phyloP scores from a whole-genome alignment of 2,888 invertebrate genomes.

The Luffia ferchaultella region DNA sequence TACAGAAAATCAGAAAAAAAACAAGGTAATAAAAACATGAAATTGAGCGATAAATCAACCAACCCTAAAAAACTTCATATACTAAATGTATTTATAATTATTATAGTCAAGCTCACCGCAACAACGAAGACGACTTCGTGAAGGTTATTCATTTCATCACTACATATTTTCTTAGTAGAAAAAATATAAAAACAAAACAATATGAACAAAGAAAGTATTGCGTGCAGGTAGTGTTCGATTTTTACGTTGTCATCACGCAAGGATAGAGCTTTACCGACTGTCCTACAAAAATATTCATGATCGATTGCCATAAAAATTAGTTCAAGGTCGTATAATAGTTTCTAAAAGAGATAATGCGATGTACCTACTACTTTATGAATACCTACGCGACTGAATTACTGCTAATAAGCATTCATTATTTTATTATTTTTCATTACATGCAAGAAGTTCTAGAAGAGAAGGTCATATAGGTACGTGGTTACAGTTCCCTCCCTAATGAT shows the following conservation, averaged over 20 bases:
- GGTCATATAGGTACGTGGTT: background rate
- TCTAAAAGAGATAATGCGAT: no score
- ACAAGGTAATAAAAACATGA: no score
- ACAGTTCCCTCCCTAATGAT: no score
- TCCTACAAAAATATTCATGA: background rate
- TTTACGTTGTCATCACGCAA: background rate
- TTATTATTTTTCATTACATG: background rate
- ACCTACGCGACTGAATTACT: background rate
- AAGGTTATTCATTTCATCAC: no score
- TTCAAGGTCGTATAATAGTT: background rate
- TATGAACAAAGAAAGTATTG: background rate
- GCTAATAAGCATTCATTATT: background rate
- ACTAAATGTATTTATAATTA: no score
- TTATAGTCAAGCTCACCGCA: no score
- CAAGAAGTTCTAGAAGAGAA: background rate
- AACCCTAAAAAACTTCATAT: no score
- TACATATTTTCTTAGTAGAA: no score
- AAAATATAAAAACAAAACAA: no score
- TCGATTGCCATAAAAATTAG: background rate
- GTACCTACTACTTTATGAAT: background rate
- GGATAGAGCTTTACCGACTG: background rate
- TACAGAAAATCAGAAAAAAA: no score
- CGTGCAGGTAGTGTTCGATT: background rate
- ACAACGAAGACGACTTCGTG: no score
- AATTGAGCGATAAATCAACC: no score